Conservation (phyloP, 64 coral and sea anemone genomes). For the Pocillopora verrucosa region DNA sequence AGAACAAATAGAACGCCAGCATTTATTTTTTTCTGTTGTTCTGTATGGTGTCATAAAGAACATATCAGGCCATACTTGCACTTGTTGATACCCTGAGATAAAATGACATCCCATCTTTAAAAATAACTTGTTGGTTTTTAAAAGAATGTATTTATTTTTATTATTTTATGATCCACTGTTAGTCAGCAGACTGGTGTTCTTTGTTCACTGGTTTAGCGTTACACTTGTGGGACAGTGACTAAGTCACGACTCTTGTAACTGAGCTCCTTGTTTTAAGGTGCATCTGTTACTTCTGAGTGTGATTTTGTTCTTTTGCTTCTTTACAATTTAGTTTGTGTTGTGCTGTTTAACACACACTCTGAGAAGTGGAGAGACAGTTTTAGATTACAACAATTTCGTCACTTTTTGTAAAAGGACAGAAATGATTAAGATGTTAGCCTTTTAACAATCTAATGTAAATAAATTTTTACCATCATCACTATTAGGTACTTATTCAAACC, state of each 20-base stretch:
- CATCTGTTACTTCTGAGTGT: neutral
- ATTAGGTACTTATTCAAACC: constrained; percentile 94
- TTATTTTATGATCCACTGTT: neutral
- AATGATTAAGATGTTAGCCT: neutral
- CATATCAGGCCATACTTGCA: too few species aligned
- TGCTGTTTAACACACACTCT: constrained; percentile 2
- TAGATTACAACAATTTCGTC: neutral
- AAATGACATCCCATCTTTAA: too few species aligned
- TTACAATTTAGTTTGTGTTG: neutral
- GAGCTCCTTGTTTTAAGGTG: constrained; percentile 24
- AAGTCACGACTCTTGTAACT: constrained; percentile 6
- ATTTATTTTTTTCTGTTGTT: too few species aligned
- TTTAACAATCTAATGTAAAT: neutral
- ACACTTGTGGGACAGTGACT: constrained; percentile 38
- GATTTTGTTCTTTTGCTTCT: constrained; percentile 14
- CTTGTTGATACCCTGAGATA: too few species aligned
- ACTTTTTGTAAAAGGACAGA: neutral
- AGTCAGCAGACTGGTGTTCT: constrained; percentile 19
- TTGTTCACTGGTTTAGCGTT: constrained; percentile 7
- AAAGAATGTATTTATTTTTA: too few species aligned
- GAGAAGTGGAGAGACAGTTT: neutral
- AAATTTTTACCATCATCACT: neutral
- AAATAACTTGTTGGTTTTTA: too few species aligned
- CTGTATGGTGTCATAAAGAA: too few species aligned
- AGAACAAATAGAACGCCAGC: too few species aligned